Percentiles rank a stretch among this genome's conserved stretches.
These are phyloP conservation scores for Orthosia gracilis DNA, from an alignment of 2,888 invertebrate species.

Conservation along the genomic window DNA sequence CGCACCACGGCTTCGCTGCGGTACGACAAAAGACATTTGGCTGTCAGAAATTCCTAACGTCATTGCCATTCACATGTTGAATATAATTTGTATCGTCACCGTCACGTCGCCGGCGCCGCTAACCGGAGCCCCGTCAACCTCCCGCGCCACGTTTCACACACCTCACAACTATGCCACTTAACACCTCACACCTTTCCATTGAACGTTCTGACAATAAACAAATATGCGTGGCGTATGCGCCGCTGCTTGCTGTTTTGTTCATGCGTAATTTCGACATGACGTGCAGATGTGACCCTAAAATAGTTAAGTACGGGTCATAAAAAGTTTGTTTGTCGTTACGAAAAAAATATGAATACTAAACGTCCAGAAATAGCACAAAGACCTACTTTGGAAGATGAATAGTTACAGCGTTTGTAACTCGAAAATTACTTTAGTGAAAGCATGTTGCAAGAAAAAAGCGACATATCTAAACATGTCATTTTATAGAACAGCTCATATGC, in stretches of 20 bases:
- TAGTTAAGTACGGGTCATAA: constrained; percentile 29
- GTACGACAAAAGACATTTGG: constrained; percentile 74
- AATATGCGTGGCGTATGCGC: constrained; percentile 56
- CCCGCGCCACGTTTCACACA: constrained; percentile 64
- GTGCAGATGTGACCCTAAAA: constrained; percentile 47
- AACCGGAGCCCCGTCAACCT: constrained; percentile 68
- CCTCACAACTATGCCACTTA: constrained; percentile 58
- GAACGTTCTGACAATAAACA: constrained; percentile 62
- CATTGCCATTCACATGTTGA: constrained; percentile 79
- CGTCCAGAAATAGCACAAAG: constrained; percentile 7
- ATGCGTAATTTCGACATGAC: constrained; percentile 51
- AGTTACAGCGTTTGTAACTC: constrained; percentile 9
- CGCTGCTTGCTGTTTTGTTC: constrained; percentile 52
- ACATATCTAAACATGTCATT: constrained; percentile 38
- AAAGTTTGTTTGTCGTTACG: constrained; percentile 17
- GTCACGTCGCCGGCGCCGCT: constrained; percentile 62
- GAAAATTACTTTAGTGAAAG: constrained; percentile 20
- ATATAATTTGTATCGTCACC: constrained; percentile 78
- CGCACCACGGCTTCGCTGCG: constrained; percentile 58
- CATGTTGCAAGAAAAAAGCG: constrained; percentile 36
- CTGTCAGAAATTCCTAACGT: constrained; percentile 75
- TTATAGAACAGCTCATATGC: constrained; percentile 32
- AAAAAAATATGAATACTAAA: constrained; percentile 23
- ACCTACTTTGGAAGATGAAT: constrained; percentile 9
- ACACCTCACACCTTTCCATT: constrained; percentile 71